Percentiles rank a stretch among this genome's conserved stretches.
These are phyloP conservation scores for Apolygus lucorum DNA, from an alignment of 1,140 invertebrate genomes.

Conservation along the genomic window DNA sequence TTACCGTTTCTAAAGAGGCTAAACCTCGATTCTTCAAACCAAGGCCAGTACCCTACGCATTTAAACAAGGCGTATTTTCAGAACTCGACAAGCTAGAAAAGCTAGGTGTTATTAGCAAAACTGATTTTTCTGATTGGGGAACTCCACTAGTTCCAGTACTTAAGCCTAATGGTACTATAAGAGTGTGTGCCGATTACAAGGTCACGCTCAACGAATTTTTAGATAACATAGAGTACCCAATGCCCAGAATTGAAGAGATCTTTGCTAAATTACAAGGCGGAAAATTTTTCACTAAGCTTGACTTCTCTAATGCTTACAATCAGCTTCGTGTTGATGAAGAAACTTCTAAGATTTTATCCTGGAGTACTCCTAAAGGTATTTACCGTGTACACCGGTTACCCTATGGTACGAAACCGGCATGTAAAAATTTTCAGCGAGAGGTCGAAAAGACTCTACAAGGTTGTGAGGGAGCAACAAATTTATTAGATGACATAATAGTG, in stretches of 20 bases:
- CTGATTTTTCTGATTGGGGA: slow-evolving; percentile 42
- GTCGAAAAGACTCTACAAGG: too few relatives aligned
- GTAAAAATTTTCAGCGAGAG: neutral
- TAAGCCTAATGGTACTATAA: slow-evolving; percentile 38
- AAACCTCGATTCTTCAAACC: neutral
- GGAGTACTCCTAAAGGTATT: neutral
- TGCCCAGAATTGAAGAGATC: slow-evolving; percentile 37
- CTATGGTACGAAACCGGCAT: neutral
- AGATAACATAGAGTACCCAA: slow-evolving; percentile 36
- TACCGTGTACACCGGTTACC: neutral
- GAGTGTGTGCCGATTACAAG: slow-evolving; percentile 45
- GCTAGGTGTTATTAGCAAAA: slow-evolving; percentile 37
- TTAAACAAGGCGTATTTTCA: neutral
- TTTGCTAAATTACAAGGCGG: slow-evolving; percentile 35
- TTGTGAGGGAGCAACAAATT: too few relatives aligned
- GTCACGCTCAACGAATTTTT: slow-evolving; percentile 39
- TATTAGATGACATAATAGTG: too few relatives aligned
- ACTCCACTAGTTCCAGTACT: slow-evolving; percentile 41
- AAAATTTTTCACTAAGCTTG: slow-evolving; percentile 36
- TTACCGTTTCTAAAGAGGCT: neutral
- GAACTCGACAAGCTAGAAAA: slow-evolving; percentile 38
- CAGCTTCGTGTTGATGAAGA: slow-evolving; percentile 35
- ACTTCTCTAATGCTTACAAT: slow-evolving; percentile 36
- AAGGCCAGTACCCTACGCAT: neutral
- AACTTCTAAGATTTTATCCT: slow-evolving; percentile 23